Conservation (phyloP, 2,888 invertebrate species). For the Acrobeloides nanus region DNA sequence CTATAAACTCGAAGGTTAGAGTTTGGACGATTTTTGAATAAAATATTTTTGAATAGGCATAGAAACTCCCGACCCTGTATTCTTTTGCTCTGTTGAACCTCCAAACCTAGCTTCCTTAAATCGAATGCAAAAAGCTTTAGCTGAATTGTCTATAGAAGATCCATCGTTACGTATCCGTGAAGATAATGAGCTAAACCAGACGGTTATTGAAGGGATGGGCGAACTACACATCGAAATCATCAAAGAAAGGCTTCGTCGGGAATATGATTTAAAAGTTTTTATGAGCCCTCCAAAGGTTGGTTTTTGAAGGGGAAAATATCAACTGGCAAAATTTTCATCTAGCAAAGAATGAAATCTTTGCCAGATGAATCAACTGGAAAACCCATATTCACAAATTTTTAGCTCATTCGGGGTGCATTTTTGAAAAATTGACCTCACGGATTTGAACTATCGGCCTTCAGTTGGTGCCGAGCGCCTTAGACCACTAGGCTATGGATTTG, state of each 20-base stretch:
- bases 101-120: slow-evolving; percentile 59
- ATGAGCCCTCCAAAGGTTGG: slow-evolving; percentile 85
- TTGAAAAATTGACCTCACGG: no score
- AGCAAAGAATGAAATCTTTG: no score
- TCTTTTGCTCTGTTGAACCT: slow-evolving; percentile 91
- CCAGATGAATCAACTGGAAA: no score
- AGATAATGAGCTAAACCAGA: slow-evolving; percentile 60
- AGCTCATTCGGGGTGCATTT: no score
- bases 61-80: slow-evolving; percentile 82
- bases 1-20: not conserved
- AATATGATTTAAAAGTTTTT: slow-evolving; percentile 83
- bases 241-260: slow-evolving; percentile 65
- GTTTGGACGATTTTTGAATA: not conserved
- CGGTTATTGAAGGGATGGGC: slow-evolving; percentile 73
- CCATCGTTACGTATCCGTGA: slow-evolving; percentile 40
- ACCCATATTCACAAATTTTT: no score
- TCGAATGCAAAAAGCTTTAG: slow-evolving; percentile 39
- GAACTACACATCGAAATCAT: slow-evolving; percentile 79
- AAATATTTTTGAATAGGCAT: no score
- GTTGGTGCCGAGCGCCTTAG: no score
- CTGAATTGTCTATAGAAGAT: slow-evolving; percentile 37
- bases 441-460: no score
- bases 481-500: no score
- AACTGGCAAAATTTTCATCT: no score
- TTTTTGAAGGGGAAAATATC: no score